These are phyloP conservation scores for Narcine bancroftii DNA, from an alignment of 2,113 vertebrate genomes.

Conservation along the genomic window DNA sequence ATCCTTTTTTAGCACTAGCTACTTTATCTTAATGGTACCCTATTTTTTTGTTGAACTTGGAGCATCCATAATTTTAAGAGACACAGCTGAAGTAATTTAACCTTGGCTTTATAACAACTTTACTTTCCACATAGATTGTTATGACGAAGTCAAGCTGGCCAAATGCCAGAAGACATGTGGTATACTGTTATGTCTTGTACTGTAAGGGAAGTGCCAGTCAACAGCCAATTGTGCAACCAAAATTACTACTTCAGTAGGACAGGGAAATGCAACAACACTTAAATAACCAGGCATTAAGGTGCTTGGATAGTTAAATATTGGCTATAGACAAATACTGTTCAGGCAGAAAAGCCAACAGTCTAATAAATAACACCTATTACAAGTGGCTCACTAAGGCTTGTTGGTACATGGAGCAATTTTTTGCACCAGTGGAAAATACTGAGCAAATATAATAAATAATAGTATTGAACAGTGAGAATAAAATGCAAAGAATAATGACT, in stretches of 20 bases:
- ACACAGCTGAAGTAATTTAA: not conserved
- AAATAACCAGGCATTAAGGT: not conserved
- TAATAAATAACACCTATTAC: not conserved
- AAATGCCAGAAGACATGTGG: not conserved
- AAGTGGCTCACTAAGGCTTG: not conserved
- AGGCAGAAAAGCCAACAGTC: not conserved
- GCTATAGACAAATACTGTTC: not conserved
- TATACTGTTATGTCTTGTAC: conserved; percentile 5
- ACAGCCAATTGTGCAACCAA: conserved; percentile 3
- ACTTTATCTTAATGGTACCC: not conserved
- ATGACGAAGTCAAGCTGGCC: not conserved
- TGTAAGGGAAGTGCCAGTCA: not conserved
- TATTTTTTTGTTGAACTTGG: not conserved
- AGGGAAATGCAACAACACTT: not conserved
- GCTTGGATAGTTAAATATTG: not conserved
- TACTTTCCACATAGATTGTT: not conserved
- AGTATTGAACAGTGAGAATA: not conserved
- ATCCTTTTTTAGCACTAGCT: not conserved
- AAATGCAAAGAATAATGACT: not conserved
- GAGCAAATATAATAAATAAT: not conserved
- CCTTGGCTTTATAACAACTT: not conserved
- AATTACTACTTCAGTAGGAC: conserved; percentile 1
- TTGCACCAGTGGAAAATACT: not conserved
- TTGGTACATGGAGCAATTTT: not conserved
- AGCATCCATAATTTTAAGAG: not conserved